These are phyloP conservation scores for Syrrhaptes paradoxus DNA, from an alignment of 2,113 vertebrate species.

Conservation along the genomic window DNA sequence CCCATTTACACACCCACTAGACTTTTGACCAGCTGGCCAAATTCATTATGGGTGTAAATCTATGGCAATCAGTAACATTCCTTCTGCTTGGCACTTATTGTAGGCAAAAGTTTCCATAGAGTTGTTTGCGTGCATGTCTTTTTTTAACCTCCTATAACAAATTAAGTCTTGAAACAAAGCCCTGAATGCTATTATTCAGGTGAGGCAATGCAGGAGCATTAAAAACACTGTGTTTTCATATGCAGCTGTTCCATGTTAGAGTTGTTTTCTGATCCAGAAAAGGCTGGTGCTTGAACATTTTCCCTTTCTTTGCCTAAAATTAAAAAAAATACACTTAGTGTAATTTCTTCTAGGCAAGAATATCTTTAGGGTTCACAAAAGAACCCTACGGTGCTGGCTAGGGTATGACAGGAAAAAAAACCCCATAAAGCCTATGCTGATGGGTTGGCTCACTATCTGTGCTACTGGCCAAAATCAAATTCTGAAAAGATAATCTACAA, in stretches of 20 bases:
- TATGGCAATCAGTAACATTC: constrained; percentile 64
- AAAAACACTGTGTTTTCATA: constrained; percentile 16
- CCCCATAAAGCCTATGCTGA: background rate
- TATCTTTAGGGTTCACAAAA: background rate
- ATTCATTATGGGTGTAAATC: constrained; percentile 69
- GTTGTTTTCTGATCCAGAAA: constrained; percentile 47
- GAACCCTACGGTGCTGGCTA: background rate
- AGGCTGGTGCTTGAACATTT: background rate
- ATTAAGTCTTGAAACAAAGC: constrained; percentile 26
- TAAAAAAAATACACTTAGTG: background rate
- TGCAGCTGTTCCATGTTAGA: constrained; percentile 48
- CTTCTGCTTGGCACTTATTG: constrained; percentile 55
- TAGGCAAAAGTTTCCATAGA: constrained; percentile 52
- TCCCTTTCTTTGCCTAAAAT: background rate
- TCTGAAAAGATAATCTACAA: background rate
- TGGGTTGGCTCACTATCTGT: background rate
- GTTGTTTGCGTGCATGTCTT: background rate
- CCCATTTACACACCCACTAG: constrained; percentile 46
- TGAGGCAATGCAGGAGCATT: constrained; percentile 23
- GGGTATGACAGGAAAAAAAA: background rate
- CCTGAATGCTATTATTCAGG: constrained; percentile 56
- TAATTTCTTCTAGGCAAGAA: background rate
- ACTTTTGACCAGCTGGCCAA: constrained; percentile 47
- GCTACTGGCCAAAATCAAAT: background rate
- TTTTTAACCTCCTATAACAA: constrained; percentile 40